Conservation (phyloP, 2,113 vertebrate species). For the Raja brachyura region DNA sequence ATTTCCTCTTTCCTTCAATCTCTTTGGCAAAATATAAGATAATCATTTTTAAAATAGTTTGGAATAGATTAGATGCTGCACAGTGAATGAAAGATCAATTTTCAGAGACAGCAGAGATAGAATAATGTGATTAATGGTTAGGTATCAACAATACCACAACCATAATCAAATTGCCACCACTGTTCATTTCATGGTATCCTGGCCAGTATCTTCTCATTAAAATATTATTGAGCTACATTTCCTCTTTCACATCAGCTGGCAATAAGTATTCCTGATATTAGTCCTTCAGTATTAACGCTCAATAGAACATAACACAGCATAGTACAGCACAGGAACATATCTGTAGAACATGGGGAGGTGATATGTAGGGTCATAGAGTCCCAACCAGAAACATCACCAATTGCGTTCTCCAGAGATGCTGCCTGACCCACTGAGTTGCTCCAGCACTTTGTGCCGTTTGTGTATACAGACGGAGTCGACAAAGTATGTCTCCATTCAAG, state of each 20-base stretch:
- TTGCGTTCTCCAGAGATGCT: too few species aligned
- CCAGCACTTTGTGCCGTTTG: too few species aligned
- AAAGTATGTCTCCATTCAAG: too few species aligned
- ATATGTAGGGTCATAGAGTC: too few species aligned
- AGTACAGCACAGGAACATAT: too few species aligned
- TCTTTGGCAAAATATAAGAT: constrained; percentile 16
- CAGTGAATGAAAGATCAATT: constrained; percentile 27
- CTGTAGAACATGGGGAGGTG: too few species aligned
- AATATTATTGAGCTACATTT: not conserved
- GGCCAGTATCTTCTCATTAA: not conserved
- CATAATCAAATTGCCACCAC: not conserved
- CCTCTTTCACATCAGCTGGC: not conserved
- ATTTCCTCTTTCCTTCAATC: not conserved
- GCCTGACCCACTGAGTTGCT: too few species aligned
- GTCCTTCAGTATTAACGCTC: not conserved
- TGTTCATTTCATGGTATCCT: not conserved
- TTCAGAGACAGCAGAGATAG: constrained; percentile 5
- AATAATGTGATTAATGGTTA: constrained; percentile 3
- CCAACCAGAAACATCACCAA: too few species aligned
- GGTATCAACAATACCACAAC: not conserved
- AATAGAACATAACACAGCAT: too few species aligned
- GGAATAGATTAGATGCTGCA: not conserved
- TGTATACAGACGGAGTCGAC: too few species aligned
- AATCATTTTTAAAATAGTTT: constrained; percentile 13
- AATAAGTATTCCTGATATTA: not conserved